Evolutionary conservation across 2,113 vertebrate genomes (phyloP).

Genomic region (Orycteropus afer): DNA sequence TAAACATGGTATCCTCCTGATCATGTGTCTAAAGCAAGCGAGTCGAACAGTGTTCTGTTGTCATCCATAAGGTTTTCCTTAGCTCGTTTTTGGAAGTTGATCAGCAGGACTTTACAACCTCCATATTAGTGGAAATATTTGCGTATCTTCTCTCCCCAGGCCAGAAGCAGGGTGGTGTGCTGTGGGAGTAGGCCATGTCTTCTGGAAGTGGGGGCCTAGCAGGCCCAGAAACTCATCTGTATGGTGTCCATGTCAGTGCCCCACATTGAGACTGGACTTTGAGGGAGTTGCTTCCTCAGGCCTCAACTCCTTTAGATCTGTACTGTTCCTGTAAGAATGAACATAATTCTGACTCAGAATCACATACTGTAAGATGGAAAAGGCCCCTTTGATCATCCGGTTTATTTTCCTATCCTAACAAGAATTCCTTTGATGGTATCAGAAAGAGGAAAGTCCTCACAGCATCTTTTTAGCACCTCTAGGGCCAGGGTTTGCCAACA

Average conservation of each 20-base stretch:
- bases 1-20: neutral
- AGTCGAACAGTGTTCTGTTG: neutral
- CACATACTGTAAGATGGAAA: neutral
- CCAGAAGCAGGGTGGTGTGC: neutral
- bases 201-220: neutral
- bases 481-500: neutral
- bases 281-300: neutral
- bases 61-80: neutral
- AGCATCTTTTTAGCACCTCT: neutral
- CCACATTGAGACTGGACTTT: neutral
- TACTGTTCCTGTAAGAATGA: neutral
- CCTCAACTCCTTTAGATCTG: neutral
- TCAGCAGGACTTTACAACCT: neutral
- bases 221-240: neutral
- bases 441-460: neutral
- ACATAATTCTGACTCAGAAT: neutral
- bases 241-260: neutral
- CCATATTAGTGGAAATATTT: neutral
- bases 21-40: neutral
- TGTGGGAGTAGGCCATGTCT: neutral
- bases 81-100: neutral
- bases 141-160: neutral
- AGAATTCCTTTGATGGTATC: neutral
- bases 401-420: neutral
- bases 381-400: neutral